Base-by-base conservation (phyloP, 2,113 vertebrate species). In the Apaloderma vittatum region DNA sequence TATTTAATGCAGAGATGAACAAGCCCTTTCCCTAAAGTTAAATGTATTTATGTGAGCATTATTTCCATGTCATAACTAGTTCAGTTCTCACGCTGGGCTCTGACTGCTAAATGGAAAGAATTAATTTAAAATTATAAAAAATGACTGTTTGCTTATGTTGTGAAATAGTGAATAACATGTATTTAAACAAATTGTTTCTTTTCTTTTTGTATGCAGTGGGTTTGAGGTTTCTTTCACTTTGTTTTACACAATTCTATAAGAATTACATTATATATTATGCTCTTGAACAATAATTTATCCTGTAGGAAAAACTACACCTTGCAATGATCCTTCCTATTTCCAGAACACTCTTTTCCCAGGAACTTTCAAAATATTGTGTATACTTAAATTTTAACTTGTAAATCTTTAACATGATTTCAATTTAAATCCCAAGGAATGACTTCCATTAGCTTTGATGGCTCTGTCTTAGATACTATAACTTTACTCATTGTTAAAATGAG, bases 21-120 rank as follows among this genome's bases (percentile, higher is more conserved):
- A 94, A 94, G 43, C 65, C 58, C 84, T 96, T 97, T 66, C 88
- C 90, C 23, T 79, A 17, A 83, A 82, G 58, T 61, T 90, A 95
- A 88, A 57, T 88, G 40, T 46, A 58, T 86, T 95, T 90, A 58
- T 88, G 79, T 91, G 72, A 75, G 20, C 51, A 23, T 76, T 73
- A 77, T 94, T 93, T 95, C 62, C 67, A 49, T 86, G 59, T 90
- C 83, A 62, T 77, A 90, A 72, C 55, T 97, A 96, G 97, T 85
- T 97, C 94, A 95, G 43, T 93, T 75, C 19, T 82, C 30, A 71
- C 4, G 0, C 65, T 71, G 7, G 1, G 9, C 29, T 93, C 24
- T 88, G 34, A 65, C 32, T 93, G 77, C 21, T 71, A 83, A 78
- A 80, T 46, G 59, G 63, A 93, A 92, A 62, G 11, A 52, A 81